phyloP scores from a whole-genome alignment of 2,113 vertebrate genomes.

The Leptodactylus fuscus region DNA sequence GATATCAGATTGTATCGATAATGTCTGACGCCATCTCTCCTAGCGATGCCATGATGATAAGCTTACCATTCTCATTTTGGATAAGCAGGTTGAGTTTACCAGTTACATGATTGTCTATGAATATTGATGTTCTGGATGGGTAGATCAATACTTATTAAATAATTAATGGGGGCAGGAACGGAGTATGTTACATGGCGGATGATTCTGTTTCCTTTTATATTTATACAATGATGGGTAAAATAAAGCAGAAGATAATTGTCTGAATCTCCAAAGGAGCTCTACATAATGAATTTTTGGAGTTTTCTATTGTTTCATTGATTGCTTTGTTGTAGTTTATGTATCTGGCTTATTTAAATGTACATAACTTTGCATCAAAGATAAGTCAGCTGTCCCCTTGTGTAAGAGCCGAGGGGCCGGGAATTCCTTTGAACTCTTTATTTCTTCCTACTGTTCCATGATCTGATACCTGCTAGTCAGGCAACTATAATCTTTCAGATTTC shows the following conservation, averaged over 20 bases:
- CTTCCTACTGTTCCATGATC: conserved; percentile 11
- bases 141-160: not conserved
- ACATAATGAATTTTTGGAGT: conserved; percentile 35
- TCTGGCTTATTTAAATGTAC: conserved; percentile 57
- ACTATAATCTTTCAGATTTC: conserved; percentile 19
- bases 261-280: conserved; percentile 34
- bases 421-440: conserved; percentile 26
- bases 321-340: conserved; percentile 29
- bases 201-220: not conserved
- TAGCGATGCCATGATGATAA: too few relatives aligned
- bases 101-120: not conserved
- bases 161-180: not conserved
- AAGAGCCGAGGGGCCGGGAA: not conserved
- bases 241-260: conserved; percentile 27
- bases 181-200: not conserved
- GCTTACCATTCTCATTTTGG: too few relatives aligned
- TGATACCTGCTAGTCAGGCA: conserved; percentile 4
- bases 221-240: conserved; percentile 18
- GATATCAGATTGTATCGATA: too few relatives aligned
- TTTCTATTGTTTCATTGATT: conserved; percentile 52
- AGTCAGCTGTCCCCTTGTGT: conserved; percentile 9
- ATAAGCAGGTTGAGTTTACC: not conserved
- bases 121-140: not conserved
- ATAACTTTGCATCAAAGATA: conserved; percentile 43
- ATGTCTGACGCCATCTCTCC: too few relatives aligned